phyloP scores from a whole-genome alignment of 2,888 invertebrate genomes.

The Ormia ochracea region DNA sequence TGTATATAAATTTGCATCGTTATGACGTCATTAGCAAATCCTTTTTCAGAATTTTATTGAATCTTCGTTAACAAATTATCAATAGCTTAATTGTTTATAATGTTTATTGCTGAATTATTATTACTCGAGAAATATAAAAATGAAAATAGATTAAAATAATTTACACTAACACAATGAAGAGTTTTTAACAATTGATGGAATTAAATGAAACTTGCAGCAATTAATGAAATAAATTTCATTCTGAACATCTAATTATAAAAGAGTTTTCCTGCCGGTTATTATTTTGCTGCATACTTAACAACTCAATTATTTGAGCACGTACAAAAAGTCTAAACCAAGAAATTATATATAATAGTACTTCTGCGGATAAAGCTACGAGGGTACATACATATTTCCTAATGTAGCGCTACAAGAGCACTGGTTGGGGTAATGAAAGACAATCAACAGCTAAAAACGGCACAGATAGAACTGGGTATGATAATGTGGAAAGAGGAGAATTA shows the following conservation, averaged over 20 bases:
- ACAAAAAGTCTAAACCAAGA: neutral
- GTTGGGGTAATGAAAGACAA: conserved; percentile 56
- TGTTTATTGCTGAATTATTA: too few relatives aligned
- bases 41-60: too few relatives aligned
- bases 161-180: too few relatives aligned
- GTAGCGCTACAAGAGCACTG: conserved; percentile 34
- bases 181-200: conserved; percentile 36
- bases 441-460: conserved; percentile 42
- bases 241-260: conserved; percentile 28
- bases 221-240: conserved; percentile 26
- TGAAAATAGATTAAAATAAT: too few relatives aligned
- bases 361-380: neutral
- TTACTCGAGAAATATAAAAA: too few relatives aligned
- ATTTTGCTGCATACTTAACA: conserved; percentile 42
- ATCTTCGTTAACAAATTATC: too few relatives aligned
- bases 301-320: conserved; percentile 49
- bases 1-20: too few relatives aligned
- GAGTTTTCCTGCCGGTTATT: conserved; percentile 12
- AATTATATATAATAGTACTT: neutral
- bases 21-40: too few relatives aligned
- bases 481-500: neutral
- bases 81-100: too few relatives aligned
- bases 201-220: conserved; percentile 32
- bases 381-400: neutral
- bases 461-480: neutral